A percentile compares a stretch with the other conserved stretches of the same genome.
Conservation (phyloP, 2,888 invertebrate species). For the Timema podura region DNA sequence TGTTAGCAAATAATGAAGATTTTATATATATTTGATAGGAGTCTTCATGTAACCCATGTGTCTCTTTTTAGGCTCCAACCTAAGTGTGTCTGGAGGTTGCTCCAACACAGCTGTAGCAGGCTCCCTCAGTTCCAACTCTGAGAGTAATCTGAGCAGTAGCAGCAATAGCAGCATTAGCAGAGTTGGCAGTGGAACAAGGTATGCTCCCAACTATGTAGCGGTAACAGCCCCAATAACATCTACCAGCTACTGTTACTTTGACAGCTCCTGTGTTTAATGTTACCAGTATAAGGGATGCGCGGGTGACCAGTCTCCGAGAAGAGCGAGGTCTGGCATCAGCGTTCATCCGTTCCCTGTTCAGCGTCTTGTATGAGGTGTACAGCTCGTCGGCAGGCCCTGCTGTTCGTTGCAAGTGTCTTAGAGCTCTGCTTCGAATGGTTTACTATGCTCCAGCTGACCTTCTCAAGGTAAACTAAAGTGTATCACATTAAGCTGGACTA, state of each 20-base stretch:
- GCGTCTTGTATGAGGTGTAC: conserved; percentile 96
- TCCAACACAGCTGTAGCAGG: conserved; percentile 9
- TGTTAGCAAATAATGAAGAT: too few species aligned
- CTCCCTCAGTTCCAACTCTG: conserved; percentile 27
- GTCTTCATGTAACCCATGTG: too few species aligned
- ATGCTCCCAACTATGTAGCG: not conserved
- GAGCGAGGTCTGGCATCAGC: conserved; percentile 66
- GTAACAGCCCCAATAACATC: not conserved
- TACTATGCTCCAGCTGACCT: conserved; percentile 88
- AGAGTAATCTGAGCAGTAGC: conserved; percentile 40
- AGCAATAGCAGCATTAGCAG: conserved; percentile 13
- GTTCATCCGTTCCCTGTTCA: conserved; percentile 77
- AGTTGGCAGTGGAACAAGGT: conserved; percentile 11
- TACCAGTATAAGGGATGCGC: conserved; percentile 51
- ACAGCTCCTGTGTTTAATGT: not conserved
- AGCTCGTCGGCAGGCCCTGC: conserved; percentile 97
- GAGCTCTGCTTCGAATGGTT: conserved; percentile 93
- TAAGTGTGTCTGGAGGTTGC: conserved; percentile 15
- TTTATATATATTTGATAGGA: too few species aligned
- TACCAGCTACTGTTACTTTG: not conserved
- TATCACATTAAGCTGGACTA: too few species aligned
- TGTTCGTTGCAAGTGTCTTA: conserved; percentile 93
- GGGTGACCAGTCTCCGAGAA: conserved; percentile 65
- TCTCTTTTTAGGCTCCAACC: conserved; percentile 19
- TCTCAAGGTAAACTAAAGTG: conserved; percentile 55